These are phyloP conservation scores for Spea multiplicata DNA, from an alignment of 2,113 vertebrate genomes.

Conservation along the genomic window DNA sequence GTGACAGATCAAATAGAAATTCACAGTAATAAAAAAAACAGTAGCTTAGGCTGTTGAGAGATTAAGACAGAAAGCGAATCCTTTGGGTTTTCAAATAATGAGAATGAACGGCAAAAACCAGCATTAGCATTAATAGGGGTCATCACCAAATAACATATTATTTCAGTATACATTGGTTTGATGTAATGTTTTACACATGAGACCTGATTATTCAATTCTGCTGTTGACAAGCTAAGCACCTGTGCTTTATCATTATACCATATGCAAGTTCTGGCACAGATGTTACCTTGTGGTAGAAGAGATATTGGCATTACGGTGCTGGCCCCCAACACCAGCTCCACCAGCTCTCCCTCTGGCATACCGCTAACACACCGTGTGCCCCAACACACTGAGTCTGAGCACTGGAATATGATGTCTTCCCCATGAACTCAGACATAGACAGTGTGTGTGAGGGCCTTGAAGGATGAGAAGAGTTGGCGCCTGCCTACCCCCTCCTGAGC, in stretches of 20 bases:
- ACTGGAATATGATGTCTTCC: too few species aligned
- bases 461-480: too few species aligned
- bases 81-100: constrained; percentile 61
- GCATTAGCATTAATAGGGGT: constrained; percentile 55
- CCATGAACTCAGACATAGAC: too few species aligned
- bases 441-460: too few species aligned
- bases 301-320: too few species aligned
- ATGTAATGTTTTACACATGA: constrained; percentile 63
- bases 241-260: constrained; percentile 58
- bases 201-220: constrained; percentile 62
- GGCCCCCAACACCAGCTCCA: too few species aligned
- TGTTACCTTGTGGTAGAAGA: too few species aligned
- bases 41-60: constrained; percentile 57
- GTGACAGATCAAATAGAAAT: constrained; percentile 60
- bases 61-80: constrained; percentile 64
- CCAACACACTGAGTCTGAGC: too few species aligned
- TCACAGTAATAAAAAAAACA: constrained; percentile 60
- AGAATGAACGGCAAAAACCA: constrained; percentile 60
- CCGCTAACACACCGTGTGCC: too few species aligned
- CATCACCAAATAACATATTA: constrained; percentile 64
- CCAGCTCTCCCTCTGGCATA: too few species aligned
- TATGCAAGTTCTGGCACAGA: constrained; percentile 21
- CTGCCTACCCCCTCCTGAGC: too few species aligned
- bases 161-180: constrained; percentile 61
- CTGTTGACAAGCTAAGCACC: constrained; percentile 59